Percentiles rank a stretch among this genome's conserved stretches.
Evolutionary conservation across 2,888 invertebrate species (phyloP).

Genomic region (Epinotia nisella): DNA sequence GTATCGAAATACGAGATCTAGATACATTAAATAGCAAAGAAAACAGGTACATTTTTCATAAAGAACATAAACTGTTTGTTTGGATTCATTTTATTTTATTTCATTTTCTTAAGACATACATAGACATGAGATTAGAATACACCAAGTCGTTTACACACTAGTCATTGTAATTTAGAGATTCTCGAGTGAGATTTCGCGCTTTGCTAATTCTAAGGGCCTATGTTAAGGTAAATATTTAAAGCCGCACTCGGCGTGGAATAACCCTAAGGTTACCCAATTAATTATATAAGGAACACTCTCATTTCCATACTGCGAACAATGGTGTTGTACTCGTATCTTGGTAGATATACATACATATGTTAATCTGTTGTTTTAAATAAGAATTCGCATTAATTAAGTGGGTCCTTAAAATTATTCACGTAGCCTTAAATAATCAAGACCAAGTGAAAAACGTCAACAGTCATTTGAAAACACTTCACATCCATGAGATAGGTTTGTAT

Average conservation of each 20-base stretch:
- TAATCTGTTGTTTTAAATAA: constrained; percentile 32
- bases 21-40: too few relatives aligned
- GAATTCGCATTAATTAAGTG: constrained; percentile 23
- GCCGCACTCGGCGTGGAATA: constrained; percentile 5
- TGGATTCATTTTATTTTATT: too few relatives aligned
- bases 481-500: constrained; percentile 26
- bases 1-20: too few relatives aligned
- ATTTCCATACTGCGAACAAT: constrained; percentile 30
- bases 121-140: too few relatives aligned
- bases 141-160: too few relatives aligned
- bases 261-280: constrained; percentile 9
- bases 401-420: constrained; percentile 21
- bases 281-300: constrained; percentile 15
- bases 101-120: too few relatives aligned
- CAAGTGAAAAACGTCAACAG: constrained; percentile 25
- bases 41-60: too few relatives aligned
- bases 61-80: too few relatives aligned
- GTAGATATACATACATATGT: constrained; percentile 2
- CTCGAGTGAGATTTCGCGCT: too few relatives aligned
- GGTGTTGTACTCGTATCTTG: neutral
- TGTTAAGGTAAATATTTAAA: neutral
- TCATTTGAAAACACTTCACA: constrained; percentile 40
- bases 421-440: constrained; percentile 22
- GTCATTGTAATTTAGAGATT: too few relatives aligned
- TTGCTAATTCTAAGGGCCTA: too few relatives aligned